Evolutionary conservation across 2,888 invertebrate species (phyloP).

Genomic region (Cerceris ruficornis): DNA sequence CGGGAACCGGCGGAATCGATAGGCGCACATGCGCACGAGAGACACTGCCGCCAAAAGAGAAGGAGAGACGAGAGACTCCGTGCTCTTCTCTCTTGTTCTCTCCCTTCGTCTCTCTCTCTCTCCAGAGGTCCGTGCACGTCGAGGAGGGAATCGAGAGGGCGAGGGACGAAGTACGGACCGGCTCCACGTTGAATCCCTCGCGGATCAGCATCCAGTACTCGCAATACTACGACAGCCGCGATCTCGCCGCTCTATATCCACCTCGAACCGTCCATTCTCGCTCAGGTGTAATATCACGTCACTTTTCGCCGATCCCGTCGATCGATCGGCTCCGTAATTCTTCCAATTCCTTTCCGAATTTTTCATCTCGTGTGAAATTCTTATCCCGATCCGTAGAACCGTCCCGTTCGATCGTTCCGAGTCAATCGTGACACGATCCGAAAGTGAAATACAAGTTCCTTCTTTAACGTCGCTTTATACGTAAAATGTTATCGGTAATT

Average conservation of each 20-base stretch:
- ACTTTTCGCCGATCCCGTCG: not conserved
- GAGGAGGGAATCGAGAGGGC: constrained; percentile 61
- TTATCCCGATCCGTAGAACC: no score
- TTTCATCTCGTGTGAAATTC: no score
- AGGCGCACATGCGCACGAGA: constrained; percentile 78
- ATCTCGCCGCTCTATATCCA: constrained; percentile 48
- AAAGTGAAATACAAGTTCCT: no score
- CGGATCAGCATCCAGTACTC: constrained; percentile 79
- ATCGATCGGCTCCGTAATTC: not conserved
- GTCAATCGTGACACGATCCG: no score
- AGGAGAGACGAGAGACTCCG: constrained; percentile 40
- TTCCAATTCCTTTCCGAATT: not conserved
- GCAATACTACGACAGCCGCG: constrained; percentile 70
- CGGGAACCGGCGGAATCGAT: constrained; percentile 77
- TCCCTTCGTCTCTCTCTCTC: constrained; percentile 11
- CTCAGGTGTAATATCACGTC: constrained; percentile 1
- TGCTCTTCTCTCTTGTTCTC: constrained; percentile 36
- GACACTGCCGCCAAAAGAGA: constrained; percentile 70
- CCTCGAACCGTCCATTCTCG: constrained; percentile 44
- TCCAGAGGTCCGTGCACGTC: constrained; percentile 27
- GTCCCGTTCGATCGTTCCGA: no score
- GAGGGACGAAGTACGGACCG: constrained; percentile 63
- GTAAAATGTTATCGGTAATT: no score
- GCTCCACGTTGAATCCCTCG: constrained; percentile 79
- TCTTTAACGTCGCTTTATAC: no score